Evolutionary conservation across 2,888 invertebrate genomes (phyloP).

Genomic region (Neoascia interrupta): DNA sequence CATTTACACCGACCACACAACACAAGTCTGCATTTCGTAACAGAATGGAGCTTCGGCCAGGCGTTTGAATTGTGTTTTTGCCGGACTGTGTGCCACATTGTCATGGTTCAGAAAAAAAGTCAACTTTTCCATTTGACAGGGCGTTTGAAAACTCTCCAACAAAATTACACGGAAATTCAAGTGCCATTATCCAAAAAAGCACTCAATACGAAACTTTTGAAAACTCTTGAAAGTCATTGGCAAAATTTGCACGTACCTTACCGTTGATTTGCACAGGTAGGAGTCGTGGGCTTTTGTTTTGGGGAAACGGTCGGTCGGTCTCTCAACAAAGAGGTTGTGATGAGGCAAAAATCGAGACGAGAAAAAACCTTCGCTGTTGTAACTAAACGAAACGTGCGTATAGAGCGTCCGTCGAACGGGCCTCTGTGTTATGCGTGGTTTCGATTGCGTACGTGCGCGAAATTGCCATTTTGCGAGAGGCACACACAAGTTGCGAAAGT

Average conservation of each 20-base stretch:
- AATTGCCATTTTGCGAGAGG: conserved; percentile 20
- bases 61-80: too few species aligned
- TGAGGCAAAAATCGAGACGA: background rate
- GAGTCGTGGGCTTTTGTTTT: too few species aligned
- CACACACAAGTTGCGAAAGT: conserved; percentile 10
- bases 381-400: conserved; percentile 50
- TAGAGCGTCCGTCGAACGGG: background rate
- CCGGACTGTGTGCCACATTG: background rate
- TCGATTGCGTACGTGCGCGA: conserved; percentile 56
- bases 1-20: conserved; percentile 6
- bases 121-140: conserved; percentile 4
- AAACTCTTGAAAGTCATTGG: conserved; percentile 31
- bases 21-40: conserved; percentile 15
- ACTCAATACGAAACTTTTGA: too few species aligned
- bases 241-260: conserved; percentile 48
- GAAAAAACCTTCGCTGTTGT: conserved; percentile 26
- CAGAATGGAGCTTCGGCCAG: too few species aligned
- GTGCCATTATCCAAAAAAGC: too few species aligned
- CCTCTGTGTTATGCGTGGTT: conserved; percentile 37
- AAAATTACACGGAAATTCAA: conserved; percentile 37
- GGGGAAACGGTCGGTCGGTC: background rate
- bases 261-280: conserved; percentile 38
- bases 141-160: conserved; percentile 36
- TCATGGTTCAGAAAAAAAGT: too few species aligned
- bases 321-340: conserved; percentile 5